These are phyloP conservation scores for Sphyrna mokarran DNA, from an alignment of 2,113 vertebrate species.

Conservation along the genomic window DNA sequence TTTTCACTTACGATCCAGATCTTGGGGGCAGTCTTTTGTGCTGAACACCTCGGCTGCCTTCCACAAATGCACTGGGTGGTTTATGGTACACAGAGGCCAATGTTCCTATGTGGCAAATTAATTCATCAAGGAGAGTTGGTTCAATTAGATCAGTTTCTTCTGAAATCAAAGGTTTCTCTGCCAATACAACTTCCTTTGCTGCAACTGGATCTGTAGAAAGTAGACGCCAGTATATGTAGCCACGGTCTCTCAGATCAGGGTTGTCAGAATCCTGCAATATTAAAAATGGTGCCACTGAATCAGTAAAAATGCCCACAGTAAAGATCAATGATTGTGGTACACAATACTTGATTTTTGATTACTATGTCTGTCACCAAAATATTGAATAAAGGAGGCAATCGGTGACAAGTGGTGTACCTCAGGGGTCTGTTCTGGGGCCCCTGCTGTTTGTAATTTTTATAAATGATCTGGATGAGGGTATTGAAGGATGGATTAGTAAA, in stretches of 20 bases:
- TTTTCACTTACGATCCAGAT: constrained; percentile 78
- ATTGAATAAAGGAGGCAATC: background rate
- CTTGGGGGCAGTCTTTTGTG: constrained; percentile 83
- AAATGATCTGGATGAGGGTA: no score
- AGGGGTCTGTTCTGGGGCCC: no score
- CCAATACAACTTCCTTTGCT: constrained; percentile 93
- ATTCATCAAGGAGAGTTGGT: constrained; percentile 88
- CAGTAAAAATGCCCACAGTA: background rate
- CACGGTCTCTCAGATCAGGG: constrained; percentile 87
- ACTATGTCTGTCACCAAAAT: background rate
- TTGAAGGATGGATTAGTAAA: no score
- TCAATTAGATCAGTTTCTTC: constrained; percentile 97
- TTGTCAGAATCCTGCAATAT: constrained; percentile 83
- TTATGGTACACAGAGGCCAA: constrained; percentile 97
- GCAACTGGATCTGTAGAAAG: constrained; percentile 96
- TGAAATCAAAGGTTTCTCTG: constrained; percentile 92
- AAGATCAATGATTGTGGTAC: background rate
- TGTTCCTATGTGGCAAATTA: constrained; percentile 95
- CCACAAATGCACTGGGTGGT: constrained; percentile 91
- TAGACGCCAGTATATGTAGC: constrained; percentile 98
- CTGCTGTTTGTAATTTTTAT: no score
- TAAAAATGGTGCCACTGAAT: background rate
- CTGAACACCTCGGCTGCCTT: constrained; percentile 84
- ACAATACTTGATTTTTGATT: background rate
- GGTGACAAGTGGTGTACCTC: no score